phyloP scores from a whole-genome alignment of 2,113 vertebrate genomes.

The Ibidorhyncha struthersii region DNA sequence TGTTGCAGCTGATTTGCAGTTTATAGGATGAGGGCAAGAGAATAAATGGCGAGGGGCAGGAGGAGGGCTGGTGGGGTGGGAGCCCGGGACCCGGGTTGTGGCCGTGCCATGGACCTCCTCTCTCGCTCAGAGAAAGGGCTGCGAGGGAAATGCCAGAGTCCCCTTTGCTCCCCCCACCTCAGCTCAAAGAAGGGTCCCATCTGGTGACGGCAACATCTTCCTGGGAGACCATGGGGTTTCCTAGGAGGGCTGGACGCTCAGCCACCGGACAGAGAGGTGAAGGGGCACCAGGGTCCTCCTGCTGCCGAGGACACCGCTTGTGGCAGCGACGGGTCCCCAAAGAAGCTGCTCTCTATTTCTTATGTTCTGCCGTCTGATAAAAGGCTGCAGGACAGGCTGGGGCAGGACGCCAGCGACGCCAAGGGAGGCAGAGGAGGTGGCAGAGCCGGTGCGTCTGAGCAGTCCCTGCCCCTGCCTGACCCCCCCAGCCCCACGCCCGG shows the following conservation, averaged over 20 bases:
- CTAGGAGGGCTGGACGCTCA: not conserved
- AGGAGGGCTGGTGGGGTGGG: not conserved
- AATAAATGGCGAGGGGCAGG: not conserved
- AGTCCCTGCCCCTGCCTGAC: not conserved
- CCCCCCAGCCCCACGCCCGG: too few relatives aligned
- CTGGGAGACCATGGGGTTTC: fast-evolving
- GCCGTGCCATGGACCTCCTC: not conserved
- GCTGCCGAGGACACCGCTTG: fast-evolving
- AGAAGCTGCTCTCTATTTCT: not conserved
- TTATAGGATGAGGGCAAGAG: not conserved
- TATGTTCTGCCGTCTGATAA: fast-evolving
- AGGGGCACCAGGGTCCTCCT: not conserved
- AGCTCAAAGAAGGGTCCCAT: not conserved
- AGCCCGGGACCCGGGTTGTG: fast-evolving
- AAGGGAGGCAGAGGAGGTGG: not conserved
- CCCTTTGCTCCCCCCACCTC: not conserved
- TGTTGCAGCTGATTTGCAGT: not conserved
- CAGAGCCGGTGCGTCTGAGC: not conserved
- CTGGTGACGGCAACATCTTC: not conserved
- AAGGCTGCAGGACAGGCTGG: not conserved
- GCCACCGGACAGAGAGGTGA: not conserved
- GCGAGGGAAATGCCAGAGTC: fast-evolving
- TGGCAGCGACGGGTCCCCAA: fast-evolving
- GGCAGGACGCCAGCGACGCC: not conserved
- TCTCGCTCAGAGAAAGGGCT: not conserved